Percentiles rank a stretch among this genome's conserved stretches.
phyloP scores from a whole-genome alignment of 1,140 invertebrate genomes.

The Halesus radiatus region DNA sequence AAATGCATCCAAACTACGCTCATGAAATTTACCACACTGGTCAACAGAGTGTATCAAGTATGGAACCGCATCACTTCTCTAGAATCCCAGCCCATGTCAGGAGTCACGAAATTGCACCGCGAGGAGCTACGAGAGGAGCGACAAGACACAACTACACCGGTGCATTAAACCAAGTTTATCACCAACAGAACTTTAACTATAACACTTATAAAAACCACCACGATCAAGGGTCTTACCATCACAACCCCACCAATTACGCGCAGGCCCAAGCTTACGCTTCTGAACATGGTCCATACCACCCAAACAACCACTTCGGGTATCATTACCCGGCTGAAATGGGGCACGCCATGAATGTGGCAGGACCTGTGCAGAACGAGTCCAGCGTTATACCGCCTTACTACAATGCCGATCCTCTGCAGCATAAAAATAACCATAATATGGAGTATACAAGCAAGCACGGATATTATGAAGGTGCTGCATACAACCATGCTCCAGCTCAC shows the following conservation, averaged over 20 bases:
- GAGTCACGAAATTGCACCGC: conserved; percentile 49
- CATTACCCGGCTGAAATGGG: conserved; percentile 62
- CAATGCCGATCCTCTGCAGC: conserved; percentile 63
- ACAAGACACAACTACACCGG: conserved; percentile 60
- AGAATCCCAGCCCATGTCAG: conserved; percentile 60
- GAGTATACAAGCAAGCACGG: conserved; percentile 64
- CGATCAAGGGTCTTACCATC: conserved; percentile 66
- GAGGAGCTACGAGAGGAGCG: conserved; percentile 56
- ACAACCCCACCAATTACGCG: conserved; percentile 62
- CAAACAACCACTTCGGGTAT: conserved; percentile 67
- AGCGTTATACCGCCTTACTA: conserved; percentile 61
- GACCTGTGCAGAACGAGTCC: conserved; percentile 62
- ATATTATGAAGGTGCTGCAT: conserved; percentile 64
- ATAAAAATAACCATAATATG: conserved; percentile 61
- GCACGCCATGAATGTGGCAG: conserved; percentile 56
- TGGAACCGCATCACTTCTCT: conserved; percentile 64
- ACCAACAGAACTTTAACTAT: conserved; percentile 64
- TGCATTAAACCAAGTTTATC: conserved; percentile 63
- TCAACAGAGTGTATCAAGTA: conserved; percentile 58
- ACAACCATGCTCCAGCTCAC: conserved; percentile 62
- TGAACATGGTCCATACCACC: conserved; percentile 66
- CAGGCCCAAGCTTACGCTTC: conserved; percentile 65
- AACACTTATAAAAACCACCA: conserved; percentile 62
- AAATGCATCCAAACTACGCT: conserved; percentile 60
- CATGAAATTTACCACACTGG: conserved; percentile 70